phyloP scores from a whole-genome alignment of 1,140 invertebrate species.

The Zelostemma sp. region DNA sequence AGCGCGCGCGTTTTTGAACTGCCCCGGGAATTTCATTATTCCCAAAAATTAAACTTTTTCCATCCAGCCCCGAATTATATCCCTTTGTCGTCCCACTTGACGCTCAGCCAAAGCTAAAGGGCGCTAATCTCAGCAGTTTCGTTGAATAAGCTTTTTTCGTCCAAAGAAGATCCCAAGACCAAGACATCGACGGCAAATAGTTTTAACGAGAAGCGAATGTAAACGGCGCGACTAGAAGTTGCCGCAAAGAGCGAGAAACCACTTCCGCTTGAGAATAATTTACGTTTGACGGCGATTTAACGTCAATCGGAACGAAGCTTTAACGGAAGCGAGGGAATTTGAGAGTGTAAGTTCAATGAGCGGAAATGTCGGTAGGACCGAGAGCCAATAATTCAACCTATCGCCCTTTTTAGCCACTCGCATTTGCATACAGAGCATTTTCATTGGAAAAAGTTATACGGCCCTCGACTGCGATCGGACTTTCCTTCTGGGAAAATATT shows the following conservation, averaged over 20 bases:
- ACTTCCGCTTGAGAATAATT: constrained; percentile 27
- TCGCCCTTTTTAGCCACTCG: neutral
- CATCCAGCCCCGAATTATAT: no score
- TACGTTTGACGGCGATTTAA: constrained; percentile 30
- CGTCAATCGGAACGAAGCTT: constrained; percentile 11
- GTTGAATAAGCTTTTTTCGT: no score
- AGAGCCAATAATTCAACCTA: constrained; percentile 20
- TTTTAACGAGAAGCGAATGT: constrained; percentile 23
- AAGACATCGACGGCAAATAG: constrained; percentile 16
- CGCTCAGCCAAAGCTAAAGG: no score
- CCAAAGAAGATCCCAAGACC: neutral
- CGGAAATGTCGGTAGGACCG: constrained; percentile 14
- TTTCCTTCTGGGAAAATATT: no score
- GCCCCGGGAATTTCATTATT: no score
- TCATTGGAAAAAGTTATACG: constrained; percentile 3
- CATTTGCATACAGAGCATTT: constrained; percentile 16
- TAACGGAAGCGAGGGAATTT: constrained; percentile 16
- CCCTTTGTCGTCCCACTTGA: no score
- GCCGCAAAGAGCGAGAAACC: constrained; percentile 14
- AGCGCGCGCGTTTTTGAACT: no score
- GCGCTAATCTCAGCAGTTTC: no score
- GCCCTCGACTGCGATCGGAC: neutral
- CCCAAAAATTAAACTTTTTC: no score
- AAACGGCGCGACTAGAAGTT: constrained; percentile 19
- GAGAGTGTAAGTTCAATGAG: constrained; percentile 17